Conservation (phyloP, 2,888 invertebrate species). For the Myathropa florea region DNA sequence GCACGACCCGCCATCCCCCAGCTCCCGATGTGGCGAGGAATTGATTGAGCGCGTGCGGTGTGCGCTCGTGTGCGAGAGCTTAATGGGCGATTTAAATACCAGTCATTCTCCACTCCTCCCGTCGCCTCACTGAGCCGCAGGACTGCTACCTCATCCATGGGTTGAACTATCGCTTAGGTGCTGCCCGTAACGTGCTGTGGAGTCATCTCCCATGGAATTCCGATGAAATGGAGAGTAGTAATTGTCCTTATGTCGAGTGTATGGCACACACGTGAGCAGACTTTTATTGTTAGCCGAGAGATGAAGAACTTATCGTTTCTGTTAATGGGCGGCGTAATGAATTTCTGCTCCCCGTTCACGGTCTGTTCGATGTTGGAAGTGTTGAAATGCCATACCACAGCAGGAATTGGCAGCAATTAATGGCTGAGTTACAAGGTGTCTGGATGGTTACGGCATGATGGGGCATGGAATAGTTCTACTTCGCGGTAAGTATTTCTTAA, state of each 20-base stretch:
- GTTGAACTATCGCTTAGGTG: neutral
- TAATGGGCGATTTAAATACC: slow-evolving; percentile 53
- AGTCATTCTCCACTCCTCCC: slow-evolving; percentile 32
- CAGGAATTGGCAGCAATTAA: neutral
- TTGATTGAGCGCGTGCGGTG: slow-evolving; percentile 33
- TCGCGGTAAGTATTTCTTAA: too few species aligned
- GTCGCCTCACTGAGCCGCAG: neutral
- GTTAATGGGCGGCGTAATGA: neutral
- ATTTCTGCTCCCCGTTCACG: neutral
- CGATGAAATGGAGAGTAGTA: slow-evolving; percentile 1
- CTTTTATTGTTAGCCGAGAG: neutral
- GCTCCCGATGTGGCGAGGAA: neutral
- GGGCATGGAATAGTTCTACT: too few species aligned
- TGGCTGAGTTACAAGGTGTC: neutral
- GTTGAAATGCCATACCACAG: neutral
- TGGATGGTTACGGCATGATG: too few species aligned
- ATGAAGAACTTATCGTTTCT: neutral
- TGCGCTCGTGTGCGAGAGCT: slow-evolving; percentile 38
- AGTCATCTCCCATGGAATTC: slow-evolving; percentile 13
- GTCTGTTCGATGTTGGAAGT: neutral
- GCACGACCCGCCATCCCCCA: neutral
- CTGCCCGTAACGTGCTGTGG: neutral
- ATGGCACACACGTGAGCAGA: slow-evolving; percentile 5
- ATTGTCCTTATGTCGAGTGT: neutral
- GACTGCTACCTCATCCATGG: neutral